Base-by-base conservation (phyloP, 2,797 vertebrate genomes). In the Rhodeus uyekii region DNA sequence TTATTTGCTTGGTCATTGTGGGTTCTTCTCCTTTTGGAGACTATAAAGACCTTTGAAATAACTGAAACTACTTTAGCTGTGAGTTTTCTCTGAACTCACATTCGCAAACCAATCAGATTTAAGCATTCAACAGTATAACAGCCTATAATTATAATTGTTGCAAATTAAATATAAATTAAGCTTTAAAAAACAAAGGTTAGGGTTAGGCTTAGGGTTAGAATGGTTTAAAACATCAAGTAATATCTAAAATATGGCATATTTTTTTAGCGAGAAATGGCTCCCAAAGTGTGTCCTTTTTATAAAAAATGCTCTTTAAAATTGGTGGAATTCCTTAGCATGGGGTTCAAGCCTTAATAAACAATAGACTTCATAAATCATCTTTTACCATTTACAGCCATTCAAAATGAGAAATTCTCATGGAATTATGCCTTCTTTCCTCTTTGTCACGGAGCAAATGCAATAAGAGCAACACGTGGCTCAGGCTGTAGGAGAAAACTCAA, bases 401-500 rank as follows among this genome's bases (percentile, higher is more conserved):
- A 74, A 16, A 74, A 74, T 14, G 3, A 72, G 18, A 29, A 34
- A 50, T 50, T 72, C 10, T 34, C 18, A 72, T 73, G 19, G 53
- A 61, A 5, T n/a, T 60, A 16, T 80, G 76, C 72, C 60, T 81
- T 60, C 69, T 44, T 74, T 78, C 71, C 44, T 8, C 13, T 1
- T 34, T 46, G 46, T 44, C 46, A 27, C 69, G 19, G 50, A 67
- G 85, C 16, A 69, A 42, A 64, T 1, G 60, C 72, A n/a, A 38
- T 65, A 78, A 29, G 50, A 75, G 53, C 14, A 48, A 65, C 78
- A 83, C 55, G 22, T 76, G 81, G 58, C 34, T 22, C 13, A 3
- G 32, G 60, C 65, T 46, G 48, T 44, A 48, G 63, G 55, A 80
- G 39, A 78, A 50, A 46, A 67, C 76, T 55, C n/a, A n/a, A 73